Evolutionary conservation across 2,888 invertebrate genomes (phyloP).

Genomic region (Thymelicus sylvestris): DNA sequence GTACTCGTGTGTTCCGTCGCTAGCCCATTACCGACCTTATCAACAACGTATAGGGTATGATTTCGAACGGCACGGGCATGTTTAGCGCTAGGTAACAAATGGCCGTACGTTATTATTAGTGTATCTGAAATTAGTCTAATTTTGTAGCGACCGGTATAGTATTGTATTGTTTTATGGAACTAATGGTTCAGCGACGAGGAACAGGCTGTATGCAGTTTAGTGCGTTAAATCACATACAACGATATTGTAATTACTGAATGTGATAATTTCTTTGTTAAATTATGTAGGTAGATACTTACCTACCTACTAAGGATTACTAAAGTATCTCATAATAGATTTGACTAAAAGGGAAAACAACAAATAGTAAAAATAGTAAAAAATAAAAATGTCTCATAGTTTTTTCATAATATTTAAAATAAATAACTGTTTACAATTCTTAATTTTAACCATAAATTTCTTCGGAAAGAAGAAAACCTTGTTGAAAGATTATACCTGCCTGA

Average conservation of each 20-base stretch:
- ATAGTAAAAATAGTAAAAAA: too few species aligned
- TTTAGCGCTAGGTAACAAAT: constrained; percentile 31
- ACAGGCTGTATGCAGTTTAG: neutral
- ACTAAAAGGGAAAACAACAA: too few species aligned
- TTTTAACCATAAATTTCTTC: too few species aligned
- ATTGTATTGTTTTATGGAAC: constrained; percentile 6
- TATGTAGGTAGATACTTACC: too few species aligned
- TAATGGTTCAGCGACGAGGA: constrained; percentile 10
- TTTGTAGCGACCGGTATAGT: constrained; percentile 33
- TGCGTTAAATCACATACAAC: neutral
- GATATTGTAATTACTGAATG: constrained; percentile 7
- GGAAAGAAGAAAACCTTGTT: too few species aligned
- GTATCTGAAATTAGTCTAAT: constrained; percentile 39
- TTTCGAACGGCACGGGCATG: neutral
- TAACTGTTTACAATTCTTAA: too few species aligned
- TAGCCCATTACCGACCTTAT: neutral
- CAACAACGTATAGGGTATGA: neutral
- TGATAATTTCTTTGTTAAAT: too few species aligned
- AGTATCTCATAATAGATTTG: too few species aligned
- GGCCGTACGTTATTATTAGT: constrained; percentile 38
- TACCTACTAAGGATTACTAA: too few species aligned
- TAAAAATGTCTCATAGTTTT: too few species aligned
- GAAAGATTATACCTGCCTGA: too few species aligned
- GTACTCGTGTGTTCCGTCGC: constrained; percentile 7
- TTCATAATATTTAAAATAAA: too few species aligned